Conservation (phyloP, 92 coral and sea anemone genomes). For the Phenganax marumi region DNA sequence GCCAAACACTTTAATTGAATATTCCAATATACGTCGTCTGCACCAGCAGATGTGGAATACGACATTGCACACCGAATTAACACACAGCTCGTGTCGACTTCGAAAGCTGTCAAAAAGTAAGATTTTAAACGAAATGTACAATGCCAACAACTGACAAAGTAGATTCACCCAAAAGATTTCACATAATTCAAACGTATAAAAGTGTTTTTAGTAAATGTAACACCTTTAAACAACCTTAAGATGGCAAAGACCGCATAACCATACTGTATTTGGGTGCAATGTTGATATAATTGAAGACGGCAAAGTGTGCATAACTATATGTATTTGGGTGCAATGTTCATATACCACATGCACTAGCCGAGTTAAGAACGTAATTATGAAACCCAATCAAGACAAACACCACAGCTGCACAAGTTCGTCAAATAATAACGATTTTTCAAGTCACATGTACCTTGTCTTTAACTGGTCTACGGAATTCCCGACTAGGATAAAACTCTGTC, state of each 20-base stretch:
- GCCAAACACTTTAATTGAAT: no score
- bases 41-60: no score
- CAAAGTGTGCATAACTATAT: not conserved
- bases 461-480: constrained; percentile 20
- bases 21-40: no score
- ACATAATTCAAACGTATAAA: no score
- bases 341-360: not conserved
- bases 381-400: not conserved
- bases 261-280: not conserved
- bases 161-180: no score
- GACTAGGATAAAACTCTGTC: constrained; percentile 23
- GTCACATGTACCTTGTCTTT: constrained; percentile 34
- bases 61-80: no score
- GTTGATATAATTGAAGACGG: not conserved
- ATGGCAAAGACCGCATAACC: not conserved
- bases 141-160: no score
- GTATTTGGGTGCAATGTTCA: not conserved
- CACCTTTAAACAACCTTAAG: no score
- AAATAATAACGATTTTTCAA: not conserved
- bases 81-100: no score
- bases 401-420: constrained; percentile 13
- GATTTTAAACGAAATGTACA: no score
- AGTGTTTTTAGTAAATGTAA: no score
- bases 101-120: no score
- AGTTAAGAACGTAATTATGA: not conserved